Conservation (phyloP, 2,888 invertebrate genomes). For the Oscheius sp. region DNA sequence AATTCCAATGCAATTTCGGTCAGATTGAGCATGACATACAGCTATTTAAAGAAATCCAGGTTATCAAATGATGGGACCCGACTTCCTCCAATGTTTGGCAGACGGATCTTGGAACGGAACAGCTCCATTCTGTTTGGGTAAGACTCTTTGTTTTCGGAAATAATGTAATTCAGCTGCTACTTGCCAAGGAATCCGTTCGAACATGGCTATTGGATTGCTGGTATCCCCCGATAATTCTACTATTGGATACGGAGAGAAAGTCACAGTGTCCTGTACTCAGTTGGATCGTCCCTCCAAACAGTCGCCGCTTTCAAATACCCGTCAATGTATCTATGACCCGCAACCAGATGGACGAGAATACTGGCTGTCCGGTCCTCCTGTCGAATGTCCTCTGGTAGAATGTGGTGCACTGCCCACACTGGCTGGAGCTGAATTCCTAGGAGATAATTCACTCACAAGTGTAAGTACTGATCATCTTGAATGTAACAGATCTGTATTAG, state of each 20-base stretch:
- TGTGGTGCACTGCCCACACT: slow-evolving; percentile 92
- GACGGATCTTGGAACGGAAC: slow-evolving; percentile 94
- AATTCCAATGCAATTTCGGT: slow-evolving; percentile 93
- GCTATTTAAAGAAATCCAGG: background rate
- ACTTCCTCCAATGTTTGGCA: slow-evolving; percentile 87
- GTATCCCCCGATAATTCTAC: slow-evolving; percentile 64
- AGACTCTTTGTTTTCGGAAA: slow-evolving; percentile 72
- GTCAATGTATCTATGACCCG: slow-evolving; percentile 95
- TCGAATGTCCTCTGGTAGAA: slow-evolving; percentile 77
- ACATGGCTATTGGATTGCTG: slow-evolving; percentile 68
- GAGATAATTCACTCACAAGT: slow-evolving; percentile 76
- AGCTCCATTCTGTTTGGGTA: slow-evolving; percentile 91
- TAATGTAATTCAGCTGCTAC: slow-evolving; percentile 66
- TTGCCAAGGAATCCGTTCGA: slow-evolving; percentile 71
- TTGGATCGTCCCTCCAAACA: slow-evolving; percentile 62
- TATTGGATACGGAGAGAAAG: slow-evolving; percentile 70
- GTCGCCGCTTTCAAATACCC: slow-evolving; percentile 83
- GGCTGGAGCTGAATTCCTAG: slow-evolving; percentile 89
- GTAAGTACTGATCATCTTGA: background rate
- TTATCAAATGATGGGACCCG: slow-evolving; percentile 83
- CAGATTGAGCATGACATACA: slow-evolving; percentile 78
- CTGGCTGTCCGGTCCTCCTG: slow-evolving; percentile 71
- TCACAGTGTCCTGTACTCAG: slow-evolving; percentile 69
- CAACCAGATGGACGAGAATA: slow-evolving; percentile 78
- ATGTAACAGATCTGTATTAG: slow-evolving; percentile 43